Evolutionary conservation across 1,140 invertebrate genomes (phyloP).

Genomic region (Papilio glaucus): DNA sequence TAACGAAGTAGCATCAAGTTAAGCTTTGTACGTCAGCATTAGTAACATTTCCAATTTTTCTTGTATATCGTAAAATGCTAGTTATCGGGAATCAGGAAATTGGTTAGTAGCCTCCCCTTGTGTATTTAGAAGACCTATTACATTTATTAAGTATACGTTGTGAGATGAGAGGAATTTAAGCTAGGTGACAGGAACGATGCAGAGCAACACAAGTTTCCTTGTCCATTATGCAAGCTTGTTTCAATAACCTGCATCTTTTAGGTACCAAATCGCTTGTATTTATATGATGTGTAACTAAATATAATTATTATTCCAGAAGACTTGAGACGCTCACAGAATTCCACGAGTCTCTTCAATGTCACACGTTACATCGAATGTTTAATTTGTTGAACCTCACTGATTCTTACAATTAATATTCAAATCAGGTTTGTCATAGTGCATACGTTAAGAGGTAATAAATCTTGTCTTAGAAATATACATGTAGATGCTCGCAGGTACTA

Average conservation of each 20-base stretch:
- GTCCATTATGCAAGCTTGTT: background rate
- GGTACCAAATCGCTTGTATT: background rate
- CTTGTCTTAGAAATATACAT: background rate
- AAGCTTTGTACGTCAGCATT: too few species aligned
- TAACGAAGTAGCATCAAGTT: too few species aligned
- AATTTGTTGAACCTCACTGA: conserved; percentile 5
- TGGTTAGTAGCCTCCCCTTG: too few species aligned
- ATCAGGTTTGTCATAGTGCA: background rate
- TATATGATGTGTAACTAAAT: background rate
- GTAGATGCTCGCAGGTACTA: too few species aligned
- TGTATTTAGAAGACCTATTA: too few species aligned
- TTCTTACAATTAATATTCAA: background rate
- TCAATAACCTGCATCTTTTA: background rate
- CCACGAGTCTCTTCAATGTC: background rate
- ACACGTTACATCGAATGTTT: background rate
- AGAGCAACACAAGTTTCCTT: background rate
- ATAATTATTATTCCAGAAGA: conserved; percentile 5
- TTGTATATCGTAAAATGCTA: too few species aligned
- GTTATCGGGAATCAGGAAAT: too few species aligned
- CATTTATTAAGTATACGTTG: too few species aligned
- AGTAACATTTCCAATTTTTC: too few species aligned
- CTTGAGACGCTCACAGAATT: background rate
- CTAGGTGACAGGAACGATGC: too few species aligned
- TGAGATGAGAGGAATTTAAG: too few species aligned
- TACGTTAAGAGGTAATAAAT: background rate